Conservation (phyloP, 1,140 invertebrate genomes). For the Theocolax elegans region DNA sequence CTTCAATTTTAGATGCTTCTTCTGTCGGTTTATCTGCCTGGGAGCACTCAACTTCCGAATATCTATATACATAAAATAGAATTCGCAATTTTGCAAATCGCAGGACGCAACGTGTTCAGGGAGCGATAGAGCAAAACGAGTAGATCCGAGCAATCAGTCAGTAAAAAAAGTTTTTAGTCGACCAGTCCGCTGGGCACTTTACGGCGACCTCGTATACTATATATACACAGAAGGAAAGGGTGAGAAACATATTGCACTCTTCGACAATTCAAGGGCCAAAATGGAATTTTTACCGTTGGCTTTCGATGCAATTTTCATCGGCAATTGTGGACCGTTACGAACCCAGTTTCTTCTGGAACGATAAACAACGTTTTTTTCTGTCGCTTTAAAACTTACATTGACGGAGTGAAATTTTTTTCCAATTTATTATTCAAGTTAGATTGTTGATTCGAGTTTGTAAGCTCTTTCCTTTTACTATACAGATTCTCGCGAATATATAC, state of each 20-base stretch:
- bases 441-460: no score
- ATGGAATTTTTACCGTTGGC: background rate
- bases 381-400: background rate
- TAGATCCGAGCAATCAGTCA: constrained; percentile 2
- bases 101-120: no score
- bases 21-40: no score
- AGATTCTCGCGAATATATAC: no score
- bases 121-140: background rate
- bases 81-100: no score
- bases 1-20: no score
- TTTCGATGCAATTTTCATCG: background rate
- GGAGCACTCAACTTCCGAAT: no score
- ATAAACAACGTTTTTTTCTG: background rate
- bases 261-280: background rate
- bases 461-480: no score
- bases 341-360: background rate
- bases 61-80: no score
- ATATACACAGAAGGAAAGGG: background rate
- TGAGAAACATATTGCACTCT: no score
- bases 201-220: background rate
- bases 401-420: no score
- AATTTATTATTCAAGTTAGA: constrained; percentile 1
- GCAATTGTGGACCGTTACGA: background rate
- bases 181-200: background rate
- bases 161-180: background rate